A percentile compares a stretch with the other conserved stretches of the same genome.
Evolutionary conservation across 2,113 vertebrate species (phyloP).

Genomic region (Microtus oregoni): DNA sequence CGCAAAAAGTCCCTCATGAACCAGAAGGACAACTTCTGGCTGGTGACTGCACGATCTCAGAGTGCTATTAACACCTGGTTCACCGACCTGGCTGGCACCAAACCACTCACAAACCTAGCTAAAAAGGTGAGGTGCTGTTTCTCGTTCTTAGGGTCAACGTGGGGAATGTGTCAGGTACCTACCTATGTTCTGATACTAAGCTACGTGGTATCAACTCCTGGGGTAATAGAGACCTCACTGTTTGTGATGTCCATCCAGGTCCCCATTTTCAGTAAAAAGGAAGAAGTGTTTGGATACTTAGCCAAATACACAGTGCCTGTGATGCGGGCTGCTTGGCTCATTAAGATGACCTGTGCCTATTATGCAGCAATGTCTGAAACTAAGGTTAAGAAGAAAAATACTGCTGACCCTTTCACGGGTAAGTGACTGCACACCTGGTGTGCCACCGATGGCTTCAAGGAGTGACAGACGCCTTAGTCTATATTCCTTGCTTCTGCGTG

Average conservation of each 20-base stretch:
- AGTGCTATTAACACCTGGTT: constrained; percentile 99
- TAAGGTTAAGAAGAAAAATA: constrained; percentile 98
- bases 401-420: constrained; percentile 98
- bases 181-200: neutral
- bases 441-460: neutral
- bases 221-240: constrained; percentile 35
- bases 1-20: constrained; percentile 98
- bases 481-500: constrained; percentile 25
- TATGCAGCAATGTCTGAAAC: constrained; percentile 98
- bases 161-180: neutral
- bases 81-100: constrained; percentile 98
- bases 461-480: neutral
- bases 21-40: constrained; percentile 99
- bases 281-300: constrained; percentile 98
- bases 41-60: constrained; percentile 97
- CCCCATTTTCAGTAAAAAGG: constrained; percentile 99
- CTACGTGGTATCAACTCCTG: neutral
- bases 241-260: constrained; percentile 88
- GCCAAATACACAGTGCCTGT: constrained; percentile 98
- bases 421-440: constrained; percentile 68
- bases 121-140: constrained; percentile 92
- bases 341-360: constrained; percentile 99
- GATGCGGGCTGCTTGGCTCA: constrained; percentile 99
- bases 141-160: neutral
- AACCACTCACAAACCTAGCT: constrained; percentile 96